Percentiles rank a stretch among this genome's conserved stretches.
phyloP scores from a whole-genome alignment of 2,113 vertebrate genomes.

The Gymnocephalus cernua region DNA sequence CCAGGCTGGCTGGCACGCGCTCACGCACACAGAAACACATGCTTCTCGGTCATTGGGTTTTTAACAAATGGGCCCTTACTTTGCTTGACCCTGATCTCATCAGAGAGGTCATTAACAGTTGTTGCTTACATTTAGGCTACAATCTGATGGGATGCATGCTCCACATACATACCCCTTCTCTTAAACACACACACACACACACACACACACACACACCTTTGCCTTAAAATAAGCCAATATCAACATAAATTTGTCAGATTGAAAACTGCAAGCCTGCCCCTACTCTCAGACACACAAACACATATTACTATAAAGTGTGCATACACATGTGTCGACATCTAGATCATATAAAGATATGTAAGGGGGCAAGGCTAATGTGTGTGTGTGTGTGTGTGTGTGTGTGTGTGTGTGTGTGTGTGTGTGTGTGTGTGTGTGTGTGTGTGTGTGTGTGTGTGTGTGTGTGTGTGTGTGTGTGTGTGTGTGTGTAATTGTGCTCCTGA shows the following conservation, averaged over 20 bases:
- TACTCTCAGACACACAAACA: slow-evolving; percentile 4
- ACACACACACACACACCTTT: background rate
- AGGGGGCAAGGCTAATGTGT: slow-evolving; percentile 17
- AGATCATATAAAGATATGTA: slow-evolving; percentile 1
- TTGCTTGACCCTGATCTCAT: slow-evolving; percentile 37
- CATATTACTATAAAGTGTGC: background rate
- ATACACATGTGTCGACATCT: slow-evolving; percentile 27
- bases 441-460: background rate
- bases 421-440: slow-evolving; percentile 14
- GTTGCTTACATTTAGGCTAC: slow-evolving; percentile 29
- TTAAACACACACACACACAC: background rate
- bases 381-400: slow-evolving; percentile 8
- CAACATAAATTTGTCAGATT: slow-evolving; percentile 56
- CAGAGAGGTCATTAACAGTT: slow-evolving; percentile 37
- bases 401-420: slow-evolving; percentile 6
- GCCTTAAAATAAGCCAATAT: slow-evolving; percentile 36
- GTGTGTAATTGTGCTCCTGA: slow-evolving; percentile 34
- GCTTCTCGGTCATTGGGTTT: slow-evolving; percentile 12
- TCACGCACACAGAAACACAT: slow-evolving; percentile 19
- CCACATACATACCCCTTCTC: background rate
- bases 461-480: background rate
- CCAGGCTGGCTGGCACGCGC: slow-evolving; percentile 20
- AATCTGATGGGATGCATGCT: slow-evolving; percentile 47
- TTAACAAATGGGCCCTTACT: slow-evolving; percentile 44
- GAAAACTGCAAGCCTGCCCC: slow-evolving; percentile 38